Conservation (phyloP, 2,113 vertebrate genomes). For the Crotalus horridus region DNA sequence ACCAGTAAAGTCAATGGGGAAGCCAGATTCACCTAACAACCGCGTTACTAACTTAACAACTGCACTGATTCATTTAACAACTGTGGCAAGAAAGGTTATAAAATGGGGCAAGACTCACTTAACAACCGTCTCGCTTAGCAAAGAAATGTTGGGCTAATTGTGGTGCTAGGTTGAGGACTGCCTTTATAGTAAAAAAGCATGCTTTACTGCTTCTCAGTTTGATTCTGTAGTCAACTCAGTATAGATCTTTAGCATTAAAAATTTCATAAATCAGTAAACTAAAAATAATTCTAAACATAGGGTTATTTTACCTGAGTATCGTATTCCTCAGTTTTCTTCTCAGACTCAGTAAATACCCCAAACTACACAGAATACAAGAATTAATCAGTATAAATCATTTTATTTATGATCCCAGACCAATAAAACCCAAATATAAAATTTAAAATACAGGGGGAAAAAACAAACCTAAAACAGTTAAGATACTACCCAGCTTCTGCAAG, state of each 20-base stretch:
- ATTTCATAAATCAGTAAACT: neutral
- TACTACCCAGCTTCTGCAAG: neutral
- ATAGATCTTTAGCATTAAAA: conserved; percentile 3
- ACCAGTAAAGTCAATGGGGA: neutral
- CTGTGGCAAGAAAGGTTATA: neutral
- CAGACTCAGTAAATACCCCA: conserved; percentile 86
- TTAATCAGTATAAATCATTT: neutral
- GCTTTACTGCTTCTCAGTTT: neutral
- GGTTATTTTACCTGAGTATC: conserved; percentile 83
- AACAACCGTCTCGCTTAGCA: neutral
- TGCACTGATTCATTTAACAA: neutral
- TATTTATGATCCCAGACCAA: neutral
- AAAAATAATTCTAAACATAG: neutral
- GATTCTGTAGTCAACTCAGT: neutral
- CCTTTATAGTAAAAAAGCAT: neutral
- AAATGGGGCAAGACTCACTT: neutral
- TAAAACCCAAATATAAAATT: neutral
- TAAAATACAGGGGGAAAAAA: neutral
- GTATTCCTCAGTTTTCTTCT: conserved; percentile 90
- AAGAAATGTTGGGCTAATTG: neutral
- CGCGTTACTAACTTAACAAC: neutral
- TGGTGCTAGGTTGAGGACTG: neutral
- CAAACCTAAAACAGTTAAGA: neutral
- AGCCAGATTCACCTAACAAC: neutral
- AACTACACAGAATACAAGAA: conserved; percentile 72